These are phyloP conservation scores for Polietes domitor DNA, from an alignment of 2,888 invertebrate genomes.

Conservation along the genomic window DNA sequence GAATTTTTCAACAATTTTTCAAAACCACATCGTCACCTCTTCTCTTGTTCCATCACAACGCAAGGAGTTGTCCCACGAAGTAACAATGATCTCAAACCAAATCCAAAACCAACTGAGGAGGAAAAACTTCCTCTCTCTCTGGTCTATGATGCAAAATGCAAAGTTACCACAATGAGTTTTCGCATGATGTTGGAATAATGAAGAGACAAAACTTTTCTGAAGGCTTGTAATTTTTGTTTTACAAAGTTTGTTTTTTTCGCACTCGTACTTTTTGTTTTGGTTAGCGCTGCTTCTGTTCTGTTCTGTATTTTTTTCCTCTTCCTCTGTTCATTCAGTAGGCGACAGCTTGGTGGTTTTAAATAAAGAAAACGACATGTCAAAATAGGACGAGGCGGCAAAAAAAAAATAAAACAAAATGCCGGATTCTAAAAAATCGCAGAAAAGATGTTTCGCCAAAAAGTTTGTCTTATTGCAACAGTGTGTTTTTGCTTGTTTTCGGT, in stretches of 20 bases:
- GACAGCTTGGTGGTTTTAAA: constrained; percentile 66
- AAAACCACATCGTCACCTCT: constrained; percentile 1
- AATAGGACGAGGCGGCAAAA: constrained; percentile 49
- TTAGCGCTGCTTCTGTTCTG: background rate
- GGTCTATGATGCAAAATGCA: constrained; percentile 62
- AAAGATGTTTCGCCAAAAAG: constrained; percentile 61
- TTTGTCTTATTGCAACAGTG: constrained; percentile 62
- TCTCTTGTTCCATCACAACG: background rate
- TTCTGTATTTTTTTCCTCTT: background rate
- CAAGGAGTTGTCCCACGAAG: background rate
- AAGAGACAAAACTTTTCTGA: constrained; percentile 78
- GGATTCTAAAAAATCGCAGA: background rate
- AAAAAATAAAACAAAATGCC: background rate
- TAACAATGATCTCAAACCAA: background rate
- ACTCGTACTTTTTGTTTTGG: background rate
- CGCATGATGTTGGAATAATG: constrained; percentile 73
- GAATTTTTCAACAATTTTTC: background rate
- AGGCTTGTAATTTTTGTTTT: constrained; percentile 77
- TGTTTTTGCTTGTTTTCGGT: constrained; percentile 44
- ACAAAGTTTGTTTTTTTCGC: constrained; percentile 1
- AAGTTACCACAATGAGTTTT: constrained; percentile 63
- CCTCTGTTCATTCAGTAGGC: constrained; percentile 50
- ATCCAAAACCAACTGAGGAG: background rate
- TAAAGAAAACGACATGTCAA: constrained; percentile 62
- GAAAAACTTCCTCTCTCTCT: constrained; percentile 21